A percentile compares a stretch with the other conserved stretches of the same genome.
Conservation (phyloP, 1,140 invertebrate species). For the Orchesella cincta region DNA sequence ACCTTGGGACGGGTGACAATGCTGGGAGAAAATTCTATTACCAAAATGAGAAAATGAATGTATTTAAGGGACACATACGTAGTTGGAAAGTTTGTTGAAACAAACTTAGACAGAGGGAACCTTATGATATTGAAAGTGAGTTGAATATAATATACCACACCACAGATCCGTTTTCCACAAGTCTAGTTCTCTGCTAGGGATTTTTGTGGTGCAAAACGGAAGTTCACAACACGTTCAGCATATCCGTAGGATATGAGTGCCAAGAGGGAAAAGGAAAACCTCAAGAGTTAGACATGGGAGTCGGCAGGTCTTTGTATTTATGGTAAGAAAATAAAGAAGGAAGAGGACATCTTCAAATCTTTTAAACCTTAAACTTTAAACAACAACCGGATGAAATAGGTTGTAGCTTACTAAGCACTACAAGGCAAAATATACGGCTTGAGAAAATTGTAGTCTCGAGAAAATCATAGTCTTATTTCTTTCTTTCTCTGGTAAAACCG, state of each 20-base stretch:
- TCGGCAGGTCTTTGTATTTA: no score
- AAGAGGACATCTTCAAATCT: not conserved
- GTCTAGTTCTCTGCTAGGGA: no score
- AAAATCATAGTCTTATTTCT: no score
- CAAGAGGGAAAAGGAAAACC: not conserved
- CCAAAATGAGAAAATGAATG: slow-evolving; percentile 14
- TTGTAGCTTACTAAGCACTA: not conserved
- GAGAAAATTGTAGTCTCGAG: no score
- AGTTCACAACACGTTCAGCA: not conserved
- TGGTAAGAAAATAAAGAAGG: not conserved
- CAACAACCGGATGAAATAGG: not conserved
- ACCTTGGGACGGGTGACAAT: no score
- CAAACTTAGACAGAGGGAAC: not conserved
- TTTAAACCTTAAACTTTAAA: slow-evolving; percentile 7
- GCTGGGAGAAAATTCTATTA: slow-evolving; percentile 9
- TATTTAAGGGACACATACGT: not conserved
- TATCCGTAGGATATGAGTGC: slow-evolving; percentile 17
- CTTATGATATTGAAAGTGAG: not conserved
- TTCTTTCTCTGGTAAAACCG: no score
- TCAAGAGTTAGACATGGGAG: not conserved
- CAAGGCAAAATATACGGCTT: not conserved
- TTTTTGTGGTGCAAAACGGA: not conserved
- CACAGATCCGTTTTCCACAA: no score
- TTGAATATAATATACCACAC: no score
- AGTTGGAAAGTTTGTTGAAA: not conserved